Percentiles rank a stretch among this genome's conserved stretches.
Conservation (phyloP, 2,888 invertebrate species). For the Volucella bombylans region DNA sequence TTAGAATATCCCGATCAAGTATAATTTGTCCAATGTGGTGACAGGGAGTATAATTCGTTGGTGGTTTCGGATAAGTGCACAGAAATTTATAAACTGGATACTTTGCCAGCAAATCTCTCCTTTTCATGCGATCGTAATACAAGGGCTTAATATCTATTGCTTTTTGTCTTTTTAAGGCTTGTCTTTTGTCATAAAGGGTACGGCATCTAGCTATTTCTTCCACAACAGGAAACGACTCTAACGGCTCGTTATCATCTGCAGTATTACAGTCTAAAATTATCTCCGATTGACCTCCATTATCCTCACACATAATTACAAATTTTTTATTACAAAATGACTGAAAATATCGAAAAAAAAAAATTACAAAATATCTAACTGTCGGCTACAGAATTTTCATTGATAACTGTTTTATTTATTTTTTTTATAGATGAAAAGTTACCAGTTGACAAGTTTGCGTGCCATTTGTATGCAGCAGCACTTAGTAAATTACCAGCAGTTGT, state of each 20-base stretch:
- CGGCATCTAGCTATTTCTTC: slow-evolving; percentile 79
- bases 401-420: slow-evolving; percentile 18
- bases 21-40: slow-evolving; percentile 79
- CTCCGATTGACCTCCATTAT: slow-evolving; percentile 45
- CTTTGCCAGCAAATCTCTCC: slow-evolving; percentile 67
- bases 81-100: slow-evolving; percentile 76
- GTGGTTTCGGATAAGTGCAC: slow-evolving; percentile 77
- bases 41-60: slow-evolving; percentile 76
- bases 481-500: slow-evolving; percentile 88
- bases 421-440: slow-evolving; percentile 76
- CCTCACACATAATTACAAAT: slow-evolving; percentile 47
- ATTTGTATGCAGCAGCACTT: slow-evolving; percentile 86
- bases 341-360: slow-evolving; percentile 3
- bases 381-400: slow-evolving; percentile 7
- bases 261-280: slow-evolving; percentile 75
- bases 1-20: slow-evolving; percentile 80
- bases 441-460: slow-evolving; percentile 84
- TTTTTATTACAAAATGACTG: neutral
- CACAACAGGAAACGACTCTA: slow-evolving; percentile 74
- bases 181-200: slow-evolving; percentile 77
- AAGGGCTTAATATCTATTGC: slow-evolving; percentile 77
- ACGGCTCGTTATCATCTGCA: slow-evolving; percentile 51
- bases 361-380: slow-evolving; percentile 4
- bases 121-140: slow-evolving; percentile 74
- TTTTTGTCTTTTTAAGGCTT: slow-evolving; percentile 34